Evolutionary conservation across 2,113 vertebrate species (phyloP), one percentile per base, ranked within the genome.

Genomic region (Hemicordylus capensis): DNA sequence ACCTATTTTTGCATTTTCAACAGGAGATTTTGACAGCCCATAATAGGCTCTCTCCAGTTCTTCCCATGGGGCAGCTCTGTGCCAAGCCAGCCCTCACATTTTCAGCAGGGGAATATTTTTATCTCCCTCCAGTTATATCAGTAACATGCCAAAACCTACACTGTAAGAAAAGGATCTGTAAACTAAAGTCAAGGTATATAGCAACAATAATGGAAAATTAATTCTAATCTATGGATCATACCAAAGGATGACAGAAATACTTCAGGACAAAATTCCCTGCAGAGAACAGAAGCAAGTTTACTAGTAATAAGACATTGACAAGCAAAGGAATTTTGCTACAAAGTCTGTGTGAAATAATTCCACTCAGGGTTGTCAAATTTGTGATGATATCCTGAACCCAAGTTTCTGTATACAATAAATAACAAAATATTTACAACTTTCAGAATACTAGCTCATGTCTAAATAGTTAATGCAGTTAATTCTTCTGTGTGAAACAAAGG

Each of bases 391-490:
- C 34, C 1, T 14, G 3, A n/a, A 67, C n/a, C 61, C 28, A 80
- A 0, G 37, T 42, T 82, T 83, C 39, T 54, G 17, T 76, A 31
- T 7, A 72, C 10, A 88, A 59, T 14, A 87, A 69, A 7, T 42
- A 54, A 79, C 77, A 83, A 14, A 85, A 28, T 17, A 76, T 75
- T 87, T 85, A 75, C 20, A 66, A 69, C 4, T 73, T 31, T 42
- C 66, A 85, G 46, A 70, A 83, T 72, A 83, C 51, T 7, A 78
- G 31, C 31, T 74, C 34, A 31, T 34, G 46, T 17, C 22, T 51
- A 46, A 89, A 79, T 10, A 61, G 83, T 26, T 76, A 89, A 6
- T 63, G 75, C 26, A 26, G 63, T 24, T 76, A 89, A 3, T 67
- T 79, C 34, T 87, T 83, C 63, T 74, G 37, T 31, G 42, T 1